Evolutionary conservation across 30 jellyfish, hydroid and myxozoan genomes (phyloP).

Genomic region (Turritopsis rubra): DNA sequence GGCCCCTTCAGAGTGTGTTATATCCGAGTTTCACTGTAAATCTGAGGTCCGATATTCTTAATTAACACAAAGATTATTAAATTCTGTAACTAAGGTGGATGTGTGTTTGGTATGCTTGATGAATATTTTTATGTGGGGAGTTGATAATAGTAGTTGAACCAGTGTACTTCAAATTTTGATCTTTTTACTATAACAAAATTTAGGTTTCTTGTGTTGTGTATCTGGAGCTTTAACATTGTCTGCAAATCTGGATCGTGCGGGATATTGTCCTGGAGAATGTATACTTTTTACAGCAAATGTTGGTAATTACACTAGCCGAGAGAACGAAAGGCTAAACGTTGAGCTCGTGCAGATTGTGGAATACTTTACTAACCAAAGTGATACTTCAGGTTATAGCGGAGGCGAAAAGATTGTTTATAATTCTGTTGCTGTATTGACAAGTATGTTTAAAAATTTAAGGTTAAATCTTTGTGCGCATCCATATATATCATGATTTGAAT

Average conservation of each 20-base stretch:
- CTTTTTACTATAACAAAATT: neutral
- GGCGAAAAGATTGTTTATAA: neutral
- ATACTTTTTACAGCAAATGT: neutral
- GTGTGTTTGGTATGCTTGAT: too few relatives aligned
- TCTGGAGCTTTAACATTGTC: slow-evolving; percentile 8
- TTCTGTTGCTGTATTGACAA: neutral
- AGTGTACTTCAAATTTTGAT: neutral
- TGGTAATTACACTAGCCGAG: slow-evolving; percentile 1
- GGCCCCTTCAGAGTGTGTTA: too few relatives aligned
- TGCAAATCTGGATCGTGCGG: slow-evolving; percentile 21
- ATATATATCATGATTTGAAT: too few relatives aligned
- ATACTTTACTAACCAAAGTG: neutral
- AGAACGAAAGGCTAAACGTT: neutral
- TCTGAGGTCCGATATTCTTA: too few relatives aligned
- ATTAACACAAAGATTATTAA: too few relatives aligned
- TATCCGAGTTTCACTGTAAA: too few relatives aligned
- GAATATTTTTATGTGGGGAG: too few relatives aligned
- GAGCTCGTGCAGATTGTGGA: neutral
- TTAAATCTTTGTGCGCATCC: too few relatives aligned
- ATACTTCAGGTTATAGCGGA: neutral
- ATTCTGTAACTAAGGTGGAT: too few relatives aligned
- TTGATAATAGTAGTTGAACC: too few relatives aligned
- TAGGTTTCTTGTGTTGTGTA: slow-evolving; percentile 19
- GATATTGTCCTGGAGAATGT: slow-evolving; percentile 25
- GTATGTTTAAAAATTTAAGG: neutral